phyloP scores from a whole-genome alignment of 2,113 vertebrate genomes.

The Carollia perspicillata region DNA sequence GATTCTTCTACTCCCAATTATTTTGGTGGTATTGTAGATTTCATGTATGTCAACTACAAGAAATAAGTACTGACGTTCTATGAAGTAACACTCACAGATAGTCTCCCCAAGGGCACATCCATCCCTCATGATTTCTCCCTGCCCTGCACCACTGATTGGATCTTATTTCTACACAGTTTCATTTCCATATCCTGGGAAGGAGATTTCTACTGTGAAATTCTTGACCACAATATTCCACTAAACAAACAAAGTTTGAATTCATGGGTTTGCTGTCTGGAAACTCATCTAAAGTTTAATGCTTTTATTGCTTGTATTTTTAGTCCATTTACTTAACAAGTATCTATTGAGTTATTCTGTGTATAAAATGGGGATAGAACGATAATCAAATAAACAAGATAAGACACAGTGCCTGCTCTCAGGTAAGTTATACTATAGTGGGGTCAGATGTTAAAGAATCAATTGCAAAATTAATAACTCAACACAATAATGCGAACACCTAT shows the following conservation, averaged over 20 bases:
- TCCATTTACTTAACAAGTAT: neutral
- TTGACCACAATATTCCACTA: neutral
- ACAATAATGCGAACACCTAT: neutral
- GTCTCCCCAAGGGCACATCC: neutral
- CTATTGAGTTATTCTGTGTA: neutral
- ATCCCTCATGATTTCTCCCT: fast-evolving
- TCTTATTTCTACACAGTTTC: neutral
- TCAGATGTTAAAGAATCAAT: neutral
- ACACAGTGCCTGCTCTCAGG: neutral
- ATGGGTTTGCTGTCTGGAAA: neutral
- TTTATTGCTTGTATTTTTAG: neutral
- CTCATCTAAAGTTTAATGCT: neutral
- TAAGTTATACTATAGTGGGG: neutral
- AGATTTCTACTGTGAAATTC: neutral
- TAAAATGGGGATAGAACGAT: neutral
- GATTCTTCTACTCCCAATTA: neutral
- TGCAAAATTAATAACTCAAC: neutral
- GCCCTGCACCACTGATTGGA: neutral
- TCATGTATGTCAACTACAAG: neutral
- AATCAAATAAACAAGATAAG: neutral
- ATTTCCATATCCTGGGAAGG: neutral
- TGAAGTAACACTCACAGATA: no score
- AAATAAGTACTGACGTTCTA: neutral
- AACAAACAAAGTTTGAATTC: neutral
- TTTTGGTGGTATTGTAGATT: neutral